phyloP scores from a whole-genome alignment of 2,888 invertebrate genomes.

The Archips crataeganus region DNA sequence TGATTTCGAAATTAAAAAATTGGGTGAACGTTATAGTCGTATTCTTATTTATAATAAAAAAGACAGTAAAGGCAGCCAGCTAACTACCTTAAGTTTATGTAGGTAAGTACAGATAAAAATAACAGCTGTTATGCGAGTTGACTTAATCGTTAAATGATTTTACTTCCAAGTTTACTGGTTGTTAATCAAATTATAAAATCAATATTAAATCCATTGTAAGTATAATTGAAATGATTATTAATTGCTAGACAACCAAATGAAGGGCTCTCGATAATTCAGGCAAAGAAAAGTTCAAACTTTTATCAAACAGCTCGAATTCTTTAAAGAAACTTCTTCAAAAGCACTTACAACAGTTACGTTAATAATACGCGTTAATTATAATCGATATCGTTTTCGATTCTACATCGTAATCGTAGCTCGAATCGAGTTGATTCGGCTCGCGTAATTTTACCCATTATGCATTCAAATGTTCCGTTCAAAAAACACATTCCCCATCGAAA shows the following conservation, averaged over 20 bases:
- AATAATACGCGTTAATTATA: conserved; percentile 75
- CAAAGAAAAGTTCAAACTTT: conserved; percentile 70
- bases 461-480: conserved; percentile 66
- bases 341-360: conserved; percentile 72
- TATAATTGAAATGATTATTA: conserved; percentile 70
- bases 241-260: conserved; percentile 73
- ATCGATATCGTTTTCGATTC: conserved; percentile 74
- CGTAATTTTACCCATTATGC: conserved; percentile 76
- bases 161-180: conserved; percentile 13
- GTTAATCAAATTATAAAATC: conserved; percentile 44
- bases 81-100: no score
- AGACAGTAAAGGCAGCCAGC: no score
- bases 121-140: background rate
- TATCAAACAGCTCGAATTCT: conserved; percentile 68
- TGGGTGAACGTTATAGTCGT: no score
- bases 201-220: conserved; percentile 56
- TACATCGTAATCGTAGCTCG: conserved; percentile 73
- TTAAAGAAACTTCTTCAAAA: conserved; percentile 69
- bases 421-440: conserved; percentile 72
- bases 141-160: conserved; percentile 19
- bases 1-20: no score
- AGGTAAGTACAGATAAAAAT: background rate
- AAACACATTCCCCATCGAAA: conserved; percentile 54
- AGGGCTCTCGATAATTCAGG: conserved; percentile 65
- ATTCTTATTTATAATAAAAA: no score